Evolutionary conservation across 2,797 vertebrate genomes (phyloP), one percentile per base, ranked within the genome.

Genomic region (Coccyzus lansbergi): DNA sequence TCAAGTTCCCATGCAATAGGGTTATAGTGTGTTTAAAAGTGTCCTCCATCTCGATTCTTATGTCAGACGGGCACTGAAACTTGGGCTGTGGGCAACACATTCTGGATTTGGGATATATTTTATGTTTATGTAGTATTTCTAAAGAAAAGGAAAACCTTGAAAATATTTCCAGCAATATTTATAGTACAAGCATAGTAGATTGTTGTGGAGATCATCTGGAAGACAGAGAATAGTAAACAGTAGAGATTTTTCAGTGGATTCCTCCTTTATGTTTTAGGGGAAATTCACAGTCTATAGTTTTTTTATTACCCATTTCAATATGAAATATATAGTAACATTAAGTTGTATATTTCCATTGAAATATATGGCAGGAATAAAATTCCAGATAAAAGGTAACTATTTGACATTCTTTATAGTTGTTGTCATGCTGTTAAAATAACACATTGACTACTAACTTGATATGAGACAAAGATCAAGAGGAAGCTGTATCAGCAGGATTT

Each of bases 341-440:
- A 91, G 91, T 86, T 94, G 86, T 93, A 78, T 95, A 94, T 95
- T 95, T 69, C 91, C 82, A 65, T 62, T 89, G 91, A 93, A 95
- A 96, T 96, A 91, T 83, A 95, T 63, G 87, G 94, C 84, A 81
- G 89, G 79, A 95, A 93, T 96, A 95, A 94, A 96, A 93, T 62
- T 48, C 82, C 79, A 91, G 89, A 90, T 95, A 95, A 95, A 96
- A 97, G 84, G 84, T 94, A 95, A 95, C 93, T 95, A 31, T 91
- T 92, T 94, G 94, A 93, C 79, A 75, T 95, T 91, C 92, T 86
- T 62, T 81, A 76, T 90, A 81, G 88, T 83, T 87, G 89, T 93
- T 96, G 94, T 90, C 93, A 67, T 22, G 93, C 89, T 90, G 91
- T 89, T 96, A 93, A 95, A 94, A 92, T 95, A 96, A 96, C 95